These are phyloP conservation scores for Rhinolophus ferrumequinum DNA, from an alignment of 2,113 vertebrate genomes.

Conservation along the genomic window DNA sequence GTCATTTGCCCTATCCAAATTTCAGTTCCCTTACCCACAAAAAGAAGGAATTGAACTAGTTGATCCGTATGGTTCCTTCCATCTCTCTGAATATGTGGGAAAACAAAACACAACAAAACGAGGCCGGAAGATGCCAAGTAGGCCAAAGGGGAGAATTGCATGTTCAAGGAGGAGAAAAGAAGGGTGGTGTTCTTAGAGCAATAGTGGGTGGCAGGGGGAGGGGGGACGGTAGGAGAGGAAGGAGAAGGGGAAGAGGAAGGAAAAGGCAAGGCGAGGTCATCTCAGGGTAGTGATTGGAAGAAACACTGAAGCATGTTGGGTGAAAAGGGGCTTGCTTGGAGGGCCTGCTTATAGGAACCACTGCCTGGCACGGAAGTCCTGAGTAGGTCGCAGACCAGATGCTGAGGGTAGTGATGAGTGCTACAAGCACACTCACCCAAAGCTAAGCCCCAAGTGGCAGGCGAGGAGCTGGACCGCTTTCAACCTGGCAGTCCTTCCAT, in stretches of 20 bases:
- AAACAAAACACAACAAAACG: constrained; percentile 49
- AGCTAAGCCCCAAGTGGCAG: neutral
- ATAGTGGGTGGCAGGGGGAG: neutral
- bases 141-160: constrained; percentile 49
- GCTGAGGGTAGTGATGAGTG: neutral
- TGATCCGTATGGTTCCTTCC: constrained; percentile 41
- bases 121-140: constrained; percentile 57
- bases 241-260: neutral
- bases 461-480: neutral
- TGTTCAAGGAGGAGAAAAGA: constrained; percentile 32
- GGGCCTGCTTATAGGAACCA: neutral
- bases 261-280: neutral
- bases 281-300: constrained; percentile 20
- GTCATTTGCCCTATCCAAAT: constrained; percentile 52
- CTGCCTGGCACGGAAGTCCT: neutral
- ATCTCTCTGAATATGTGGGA: constrained; percentile 54
- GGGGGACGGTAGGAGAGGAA: neutral
- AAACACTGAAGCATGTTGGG: neutral
- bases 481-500: neutral
- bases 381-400: neutral
- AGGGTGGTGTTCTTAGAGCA: neutral
- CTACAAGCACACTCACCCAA: neutral
- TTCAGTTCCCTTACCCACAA: constrained; percentile 28
- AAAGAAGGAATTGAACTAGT: constrained; percentile 32
- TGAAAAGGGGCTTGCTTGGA: constrained; percentile 7